A percentile compares a stretch with the other conserved stretches of the same genome.
phyloP scores from a whole-genome alignment of 2,888 invertebrate genomes.

The Piscicola geometra region DNA sequence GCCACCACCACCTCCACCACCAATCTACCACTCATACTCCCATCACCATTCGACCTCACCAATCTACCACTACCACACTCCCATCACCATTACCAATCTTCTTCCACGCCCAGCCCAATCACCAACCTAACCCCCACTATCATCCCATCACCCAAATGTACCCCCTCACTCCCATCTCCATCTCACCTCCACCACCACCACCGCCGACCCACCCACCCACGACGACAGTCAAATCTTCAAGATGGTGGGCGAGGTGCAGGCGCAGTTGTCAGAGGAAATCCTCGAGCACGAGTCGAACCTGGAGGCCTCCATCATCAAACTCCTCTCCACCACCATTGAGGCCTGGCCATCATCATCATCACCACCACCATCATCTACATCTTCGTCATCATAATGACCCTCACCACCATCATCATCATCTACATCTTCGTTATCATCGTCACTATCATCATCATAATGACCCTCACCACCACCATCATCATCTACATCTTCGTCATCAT shows the following conservation, averaged over 20 bases:
- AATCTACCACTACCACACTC: too few species aligned
- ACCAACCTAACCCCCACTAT: neutral
- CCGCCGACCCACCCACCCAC: neutral
- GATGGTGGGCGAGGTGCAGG: neutral
- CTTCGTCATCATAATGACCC: too few species aligned
- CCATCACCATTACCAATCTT: too few species aligned
- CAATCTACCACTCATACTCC: neutral
- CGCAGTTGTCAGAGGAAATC: neutral
- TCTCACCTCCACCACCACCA: too few species aligned
- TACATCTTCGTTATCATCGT: too few species aligned
- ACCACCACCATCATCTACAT: too few species aligned
- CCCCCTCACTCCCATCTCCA: neutral
- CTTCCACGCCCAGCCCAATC: too few species aligned
- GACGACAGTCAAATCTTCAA: neutral
- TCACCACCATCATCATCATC: too few species aligned
- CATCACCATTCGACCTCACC: neutral
- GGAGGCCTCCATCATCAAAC: neutral
- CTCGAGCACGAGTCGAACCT: neutral
- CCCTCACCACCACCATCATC: neutral
- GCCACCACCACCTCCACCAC: slow-evolving; percentile 11
- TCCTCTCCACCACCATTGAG: neutral
- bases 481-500: neutral
- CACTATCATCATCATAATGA: too few species aligned
- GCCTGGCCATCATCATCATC: neutral
- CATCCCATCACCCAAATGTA: neutral